Percentiles rank a stretch among this genome's conserved stretches.
phyloP scores from a whole-genome alignment of 2,797 vertebrate genomes.

The Acanthornis magna region DNA sequence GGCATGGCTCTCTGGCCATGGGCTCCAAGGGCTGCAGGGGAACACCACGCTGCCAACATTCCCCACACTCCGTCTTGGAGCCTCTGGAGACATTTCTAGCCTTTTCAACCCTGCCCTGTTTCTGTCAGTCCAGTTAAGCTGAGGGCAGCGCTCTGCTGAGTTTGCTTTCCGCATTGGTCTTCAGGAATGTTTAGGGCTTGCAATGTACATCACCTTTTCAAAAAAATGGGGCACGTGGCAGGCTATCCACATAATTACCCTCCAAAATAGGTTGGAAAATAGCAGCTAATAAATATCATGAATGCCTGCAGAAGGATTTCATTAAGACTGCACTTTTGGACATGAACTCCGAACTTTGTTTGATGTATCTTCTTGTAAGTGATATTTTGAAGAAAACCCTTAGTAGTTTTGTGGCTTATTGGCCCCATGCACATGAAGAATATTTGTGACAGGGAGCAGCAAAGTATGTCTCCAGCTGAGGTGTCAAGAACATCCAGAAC shows the following conservation, averaged over 20 bases:
- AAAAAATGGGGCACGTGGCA: neutral
- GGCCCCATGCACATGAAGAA: neutral
- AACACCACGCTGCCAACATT: neutral
- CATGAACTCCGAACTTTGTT: neutral
- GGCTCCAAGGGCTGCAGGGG: neutral
- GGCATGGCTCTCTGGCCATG: rapidly evolving
- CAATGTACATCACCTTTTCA: neutral
- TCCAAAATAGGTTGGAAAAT: neutral
- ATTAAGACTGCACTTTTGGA: conserved; percentile 16
- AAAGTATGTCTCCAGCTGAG: conserved; percentile 15
- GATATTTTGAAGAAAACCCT: neutral
- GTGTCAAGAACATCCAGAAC: neutral
- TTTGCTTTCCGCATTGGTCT: neutral
- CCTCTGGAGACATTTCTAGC: neutral
- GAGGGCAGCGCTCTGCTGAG: neutral
- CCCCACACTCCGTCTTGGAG: neutral
- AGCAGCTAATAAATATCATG: conserved; percentile 27
- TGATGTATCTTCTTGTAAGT: conserved; percentile 19
- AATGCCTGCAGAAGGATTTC: neutral
- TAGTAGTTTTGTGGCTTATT: neutral
- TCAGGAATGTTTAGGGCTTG: neutral
- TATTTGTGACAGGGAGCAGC: conserved; percentile 12
- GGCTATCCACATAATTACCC: neutral
- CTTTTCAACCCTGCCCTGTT: conserved; percentile 41
- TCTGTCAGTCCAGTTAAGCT: neutral